Conservation (phyloP, 2,113 vertebrate species). For the Thamnophis sirtalis region DNA sequence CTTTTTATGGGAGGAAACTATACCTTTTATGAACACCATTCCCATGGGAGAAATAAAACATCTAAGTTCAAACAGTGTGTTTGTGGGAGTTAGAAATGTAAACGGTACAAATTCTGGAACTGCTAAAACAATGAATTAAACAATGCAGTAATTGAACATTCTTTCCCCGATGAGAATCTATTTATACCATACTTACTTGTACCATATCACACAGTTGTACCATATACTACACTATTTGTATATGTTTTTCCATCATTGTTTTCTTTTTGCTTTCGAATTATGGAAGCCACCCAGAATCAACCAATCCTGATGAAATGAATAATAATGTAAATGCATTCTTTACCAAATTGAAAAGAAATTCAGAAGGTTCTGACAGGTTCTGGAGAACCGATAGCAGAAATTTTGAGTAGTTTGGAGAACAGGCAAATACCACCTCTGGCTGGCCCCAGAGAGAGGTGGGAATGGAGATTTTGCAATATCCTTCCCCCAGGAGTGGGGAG, state of each 20-base stretch:
- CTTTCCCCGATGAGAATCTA: not conserved
- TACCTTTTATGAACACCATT: not conserved
- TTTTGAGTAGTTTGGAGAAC: too few relatives aligned
- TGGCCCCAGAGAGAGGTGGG: too few relatives aligned
- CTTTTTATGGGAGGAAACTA: not conserved
- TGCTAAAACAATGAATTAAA: slow-evolving; percentile 35
- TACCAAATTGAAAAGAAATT: not conserved
- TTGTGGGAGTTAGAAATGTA: slow-evolving; percentile 8
- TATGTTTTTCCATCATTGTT: not conserved
- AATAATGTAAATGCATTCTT: not conserved
- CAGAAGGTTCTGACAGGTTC: too few relatives aligned
- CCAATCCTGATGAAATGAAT: not conserved
- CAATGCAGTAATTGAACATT: slow-evolving; percentile 46
- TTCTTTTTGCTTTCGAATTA: not conserved
- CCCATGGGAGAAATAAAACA: not conserved
- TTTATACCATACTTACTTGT: slow-evolving; percentile 1
- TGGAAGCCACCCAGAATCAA: not conserved
- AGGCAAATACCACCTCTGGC: too few relatives aligned
- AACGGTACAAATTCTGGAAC: not conserved
- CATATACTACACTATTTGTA: not conserved
- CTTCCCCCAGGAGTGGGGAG: too few relatives aligned
- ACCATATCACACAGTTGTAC: not conserved
- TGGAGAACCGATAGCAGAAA: too few relatives aligned
- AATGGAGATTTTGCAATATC: too few relatives aligned
- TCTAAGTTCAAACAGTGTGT: not conserved